Evolutionary conservation across 2,113 vertebrate species (phyloP), one percentile per base, ranked within the genome.

Genomic region (Gracilinanus agilis): DNA sequence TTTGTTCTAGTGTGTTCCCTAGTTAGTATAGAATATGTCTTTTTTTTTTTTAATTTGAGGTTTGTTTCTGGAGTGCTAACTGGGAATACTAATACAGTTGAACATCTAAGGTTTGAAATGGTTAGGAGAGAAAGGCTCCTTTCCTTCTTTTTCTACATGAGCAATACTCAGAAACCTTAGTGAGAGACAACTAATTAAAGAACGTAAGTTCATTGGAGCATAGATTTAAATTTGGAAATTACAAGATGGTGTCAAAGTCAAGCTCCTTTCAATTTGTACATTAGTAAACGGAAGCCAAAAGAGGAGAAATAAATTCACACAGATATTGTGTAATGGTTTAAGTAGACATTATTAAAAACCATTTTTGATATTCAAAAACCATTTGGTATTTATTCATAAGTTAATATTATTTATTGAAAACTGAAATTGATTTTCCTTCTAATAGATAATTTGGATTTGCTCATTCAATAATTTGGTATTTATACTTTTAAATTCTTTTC

Each of bases 21-120:
- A 67, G 95, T 94, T 93, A n/a, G 95, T 56, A 98, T 96, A 96
- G 97, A 96, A 54, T 5, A 96, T 98, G 61, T 96, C 98, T 95
- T 97, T 53, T 53, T 89, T 67, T 83, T 83, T 83, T 23, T 3
- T 23, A 89, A 3, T 49, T 44, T 83, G 44, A 5, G 24, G 44
- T 11, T 12, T 93, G 89, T 54, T 49, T 96, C 95, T 96, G 93
- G 96, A 96, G 91, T 89, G 75, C 93, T 92, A 44, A 95, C 93
- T n/a, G 49, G 44, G 89, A 96, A 95, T 9, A 44, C 24, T 16
- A 93, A 88, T 90, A 53, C 1, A 0, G 10, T 25, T 92, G 92
- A 95, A 96, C 90, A 94, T 44, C 67, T 19, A 93, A 95, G 93
- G 90, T 89, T 56, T 27, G 1, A 90, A 94, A 56, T 53, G 91